Percentiles rank a stretch among this genome's conserved stretches.
These are phyloP conservation scores for Megaustenia siamemsis DNA, from an alignment of 2,888 invertebrate genomes.

Conservation along the genomic window DNA sequence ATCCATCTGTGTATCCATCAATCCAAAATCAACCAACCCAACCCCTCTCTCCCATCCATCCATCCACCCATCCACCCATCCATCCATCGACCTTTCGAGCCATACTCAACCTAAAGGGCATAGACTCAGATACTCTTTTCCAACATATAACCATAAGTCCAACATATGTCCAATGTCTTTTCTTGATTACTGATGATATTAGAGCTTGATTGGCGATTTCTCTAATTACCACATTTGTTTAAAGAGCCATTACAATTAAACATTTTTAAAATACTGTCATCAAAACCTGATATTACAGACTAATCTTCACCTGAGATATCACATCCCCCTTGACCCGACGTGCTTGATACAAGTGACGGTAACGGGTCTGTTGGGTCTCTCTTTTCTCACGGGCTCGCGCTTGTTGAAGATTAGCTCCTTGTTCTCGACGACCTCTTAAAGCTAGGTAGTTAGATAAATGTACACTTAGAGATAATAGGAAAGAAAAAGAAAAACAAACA, in stretches of 20 bases:
- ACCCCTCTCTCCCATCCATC: too few species aligned
- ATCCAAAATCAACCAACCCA: too few species aligned
- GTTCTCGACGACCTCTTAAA: constrained; percentile 31
- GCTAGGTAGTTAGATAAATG: background rate
- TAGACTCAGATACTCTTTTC: too few species aligned
- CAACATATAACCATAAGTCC: too few species aligned
- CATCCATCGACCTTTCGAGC: too few species aligned
- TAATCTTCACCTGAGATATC: constrained; percentile 86
- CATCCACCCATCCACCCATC: too few species aligned
- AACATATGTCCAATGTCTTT: too few species aligned
- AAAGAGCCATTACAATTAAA: background rate
- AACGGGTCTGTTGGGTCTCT: constrained; percentile 87
- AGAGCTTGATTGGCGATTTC: too few species aligned
- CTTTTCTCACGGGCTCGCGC: constrained; percentile 87
- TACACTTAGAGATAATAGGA: background rate
- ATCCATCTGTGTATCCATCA: too few species aligned
- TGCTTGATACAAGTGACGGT: constrained; percentile 94
- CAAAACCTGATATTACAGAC: background rate
- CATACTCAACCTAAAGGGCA: too few species aligned
- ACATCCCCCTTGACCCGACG: constrained; percentile 93
- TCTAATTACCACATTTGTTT: too few species aligned
- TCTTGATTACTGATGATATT: too few species aligned
- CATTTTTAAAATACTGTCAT: background rate
- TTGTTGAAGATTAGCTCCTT: constrained; percentile 78
- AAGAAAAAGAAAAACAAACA: background rate